Conservation (phyloP, 2,888 invertebrate genomes). For the Phymatocera aterrima region DNA sequence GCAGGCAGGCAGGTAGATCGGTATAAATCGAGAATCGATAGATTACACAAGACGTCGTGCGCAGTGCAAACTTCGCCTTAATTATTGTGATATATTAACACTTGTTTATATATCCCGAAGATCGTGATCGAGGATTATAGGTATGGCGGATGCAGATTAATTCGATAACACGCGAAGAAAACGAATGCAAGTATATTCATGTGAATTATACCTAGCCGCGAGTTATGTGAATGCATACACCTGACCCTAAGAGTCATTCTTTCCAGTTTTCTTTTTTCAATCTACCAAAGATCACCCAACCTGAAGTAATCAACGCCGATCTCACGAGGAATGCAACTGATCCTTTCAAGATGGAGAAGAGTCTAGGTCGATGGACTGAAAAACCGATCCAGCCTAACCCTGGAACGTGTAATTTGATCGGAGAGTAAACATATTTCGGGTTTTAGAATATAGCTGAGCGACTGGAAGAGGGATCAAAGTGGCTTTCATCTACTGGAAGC, state of each 20-base stretch:
- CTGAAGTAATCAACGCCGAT: background rate
- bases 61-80: slow-evolving; percentile 30
- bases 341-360: background rate
- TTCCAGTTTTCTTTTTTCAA: background rate
- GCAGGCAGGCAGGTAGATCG: too few relatives aligned
- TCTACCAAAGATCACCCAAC: background rate
- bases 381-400: background rate
- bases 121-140: slow-evolving; percentile 4
- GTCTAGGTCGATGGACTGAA: slow-evolving; percentile 1
- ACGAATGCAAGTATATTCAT: background rate
- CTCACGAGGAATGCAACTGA: background rate
- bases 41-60: slow-evolving; percentile 23
- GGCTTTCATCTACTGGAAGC: background rate
- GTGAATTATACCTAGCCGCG: background rate
- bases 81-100: slow-evolving; percentile 36
- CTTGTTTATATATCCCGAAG: background rate
- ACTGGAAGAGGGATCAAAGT: background rate
- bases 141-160: background rate
- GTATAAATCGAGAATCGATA: slow-evolving; percentile 11
- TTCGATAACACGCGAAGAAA: background rate
- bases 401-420: slow-evolving; percentile 23
- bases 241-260: slow-evolving; percentile 11
- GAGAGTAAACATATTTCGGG: slow-evolving; percentile 11
- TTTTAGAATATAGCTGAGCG: background rate
- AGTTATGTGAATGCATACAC: background rate